These are phyloP conservation scores for Elaphurus davidianus DNA, from an alignment of 2,113 vertebrate genomes.

Conservation along the genomic window DNA sequence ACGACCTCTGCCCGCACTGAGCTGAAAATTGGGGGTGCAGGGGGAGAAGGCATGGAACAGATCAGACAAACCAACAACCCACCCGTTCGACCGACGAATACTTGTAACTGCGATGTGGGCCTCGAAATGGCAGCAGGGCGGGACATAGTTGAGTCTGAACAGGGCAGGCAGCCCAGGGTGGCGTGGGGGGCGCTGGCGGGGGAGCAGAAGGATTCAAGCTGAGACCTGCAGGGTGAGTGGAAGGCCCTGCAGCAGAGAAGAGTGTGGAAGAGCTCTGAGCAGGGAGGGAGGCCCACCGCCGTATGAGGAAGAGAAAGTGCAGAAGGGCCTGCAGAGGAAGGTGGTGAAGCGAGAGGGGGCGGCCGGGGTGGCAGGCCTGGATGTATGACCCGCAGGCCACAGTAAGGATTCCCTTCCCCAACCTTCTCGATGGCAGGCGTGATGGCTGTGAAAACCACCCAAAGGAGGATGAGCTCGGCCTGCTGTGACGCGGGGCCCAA, in stretches of 20 bases:
- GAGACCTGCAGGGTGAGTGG: background rate
- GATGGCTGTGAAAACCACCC: too few species aligned
- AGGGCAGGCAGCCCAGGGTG: background rate
- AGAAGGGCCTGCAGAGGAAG: background rate
- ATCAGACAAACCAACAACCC: background rate
- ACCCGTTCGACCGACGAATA: rapidly evolving
- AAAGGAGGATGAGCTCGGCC: background rate
- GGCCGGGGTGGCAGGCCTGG: rapidly evolving
- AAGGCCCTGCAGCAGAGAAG: rapidly evolving
- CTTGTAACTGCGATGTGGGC: rapidly evolving
- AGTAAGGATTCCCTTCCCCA: background rate
- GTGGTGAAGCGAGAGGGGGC: background rate
- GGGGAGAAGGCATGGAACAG: background rate
- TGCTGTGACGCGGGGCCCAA: rapidly evolving
- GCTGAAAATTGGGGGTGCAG: background rate
- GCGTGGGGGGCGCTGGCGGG: rapidly evolving
- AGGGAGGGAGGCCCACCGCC: rapidly evolving
- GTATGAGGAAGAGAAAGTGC: background rate
- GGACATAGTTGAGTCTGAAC: rapidly evolving
- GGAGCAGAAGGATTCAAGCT: rapidly evolving
- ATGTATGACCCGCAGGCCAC: rapidly evolving
- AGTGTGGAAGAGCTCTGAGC: rapidly evolving
- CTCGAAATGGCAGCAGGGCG: rapidly evolving
- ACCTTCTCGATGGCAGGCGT: rapidly evolving
- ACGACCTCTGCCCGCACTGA: rapidly evolving